Base-by-base conservation (phyloP, 1,140 invertebrate species). In the Antheraea mylitta region DNA sequence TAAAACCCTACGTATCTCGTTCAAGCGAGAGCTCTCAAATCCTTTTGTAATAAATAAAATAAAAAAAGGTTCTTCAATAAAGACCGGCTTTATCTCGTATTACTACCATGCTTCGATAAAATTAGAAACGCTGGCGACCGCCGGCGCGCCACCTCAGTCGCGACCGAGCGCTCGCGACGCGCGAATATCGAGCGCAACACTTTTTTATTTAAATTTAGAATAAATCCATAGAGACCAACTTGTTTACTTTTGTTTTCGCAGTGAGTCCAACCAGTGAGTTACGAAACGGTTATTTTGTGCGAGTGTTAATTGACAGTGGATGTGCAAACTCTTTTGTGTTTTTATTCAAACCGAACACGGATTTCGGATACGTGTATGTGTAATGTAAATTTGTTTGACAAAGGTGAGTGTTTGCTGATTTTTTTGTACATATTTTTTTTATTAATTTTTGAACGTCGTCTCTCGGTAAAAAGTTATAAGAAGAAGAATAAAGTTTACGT, bases 51-150 rank as follows among this genome's bases (percentile, higher is more conserved):
- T 79, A 87, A 86, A 86, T 72, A 85, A 81, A 83, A 80, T 80
- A 82, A 83, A 30, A 85, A 83, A 85, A 83, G 78, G 79, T 82
- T 81, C 74, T 77, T 78, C 79, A 82, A 87, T 87, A 87, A 90
- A 90, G 86, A 85, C 78, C 81, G 83, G 78, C 83, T 89, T 87
- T 91, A 91, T 90, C 87, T 91, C 89, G 89, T 89, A 82, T 91
- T 91, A 91, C 89, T 90, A 53, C 45, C 45, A 53, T n/a, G 74
- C 77, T 78, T 76, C 81, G 89, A 87, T 89, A 90, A 88, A 90
- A 88, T 91, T 91, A 91, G 87, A 91, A 84, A 80, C 79, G 79
- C 76, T 70, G 71, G 73, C 82, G 72, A 73, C 75, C 76, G 74
- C 81, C 69, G 75, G 79, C 80, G 80, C 81, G 80, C 67, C 58